These are phyloP conservation scores for Gallinago nigripennis DNA, from an alignment of 2,797 vertebrate species.

Conservation along the genomic window DNA sequence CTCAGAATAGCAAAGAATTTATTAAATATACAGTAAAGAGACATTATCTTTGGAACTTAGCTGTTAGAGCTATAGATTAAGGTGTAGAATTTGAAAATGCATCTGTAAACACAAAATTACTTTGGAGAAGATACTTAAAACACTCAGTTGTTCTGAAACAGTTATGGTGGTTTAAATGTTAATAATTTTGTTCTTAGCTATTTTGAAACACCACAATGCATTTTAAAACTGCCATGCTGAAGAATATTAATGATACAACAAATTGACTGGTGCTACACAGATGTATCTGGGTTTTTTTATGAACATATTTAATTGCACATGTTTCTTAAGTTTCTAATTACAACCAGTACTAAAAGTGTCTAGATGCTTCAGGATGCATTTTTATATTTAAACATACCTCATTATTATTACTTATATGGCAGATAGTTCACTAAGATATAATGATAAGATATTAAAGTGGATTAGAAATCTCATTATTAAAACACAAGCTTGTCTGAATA, in stretches of 20 bases:
- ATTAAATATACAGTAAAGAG: not conserved
- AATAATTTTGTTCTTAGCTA: constrained; percentile 19
- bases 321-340: constrained; percentile 76
- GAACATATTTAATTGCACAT: constrained; percentile 66
- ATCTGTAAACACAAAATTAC: not conserved
- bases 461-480: constrained; percentile 70
- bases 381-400: constrained; percentile 63
- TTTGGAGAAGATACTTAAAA: not conserved
- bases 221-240: constrained; percentile 55
- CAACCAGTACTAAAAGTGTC: constrained; percentile 63
- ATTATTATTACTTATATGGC: constrained; percentile 67
- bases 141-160: not conserved
- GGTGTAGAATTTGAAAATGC: not conserved
- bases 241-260: constrained; percentile 69
- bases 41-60: not conserved
- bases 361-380: constrained; percentile 52
- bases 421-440: constrained; percentile 66
- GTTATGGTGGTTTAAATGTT: constrained; percentile 3
- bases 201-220: constrained; percentile 37
- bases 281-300: constrained; percentile 54
- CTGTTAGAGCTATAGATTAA: not conserved
- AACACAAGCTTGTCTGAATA: constrained; percentile 27
- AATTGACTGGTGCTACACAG: constrained; percentile 61
- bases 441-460: constrained; percentile 48
- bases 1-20: not conserved